phyloP scores from a whole-genome alignment of 2,797 vertebrate species.

The Falco rusticolus region DNA sequence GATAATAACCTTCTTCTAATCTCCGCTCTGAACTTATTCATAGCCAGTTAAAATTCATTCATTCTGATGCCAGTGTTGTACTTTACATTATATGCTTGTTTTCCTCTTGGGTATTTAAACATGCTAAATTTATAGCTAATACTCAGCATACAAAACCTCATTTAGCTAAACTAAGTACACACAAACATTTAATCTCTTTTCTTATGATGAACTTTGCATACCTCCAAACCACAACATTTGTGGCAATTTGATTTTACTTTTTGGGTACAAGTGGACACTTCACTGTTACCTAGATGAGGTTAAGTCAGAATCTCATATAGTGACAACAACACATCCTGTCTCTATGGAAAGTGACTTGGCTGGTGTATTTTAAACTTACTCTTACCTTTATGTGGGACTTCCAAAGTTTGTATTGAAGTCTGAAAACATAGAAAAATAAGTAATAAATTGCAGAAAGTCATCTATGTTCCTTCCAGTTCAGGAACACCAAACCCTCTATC shows the following conservation, averaged over 20 bases:
- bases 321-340: not conserved
- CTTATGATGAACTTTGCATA: not conserved
- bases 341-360: not conserved
- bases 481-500: not conserved
- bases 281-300: not conserved
- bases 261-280: not conserved
- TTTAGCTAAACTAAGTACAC: not conserved
- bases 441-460: not conserved
- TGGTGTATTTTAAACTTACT: not conserved
- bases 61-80: slow-evolving; percentile 2
- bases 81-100: not conserved
- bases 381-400: not conserved
- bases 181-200: not conserved
- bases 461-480: not conserved
- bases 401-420: not conserved
- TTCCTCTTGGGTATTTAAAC: slow-evolving; percentile 24
- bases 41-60: not conserved
- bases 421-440: not conserved
- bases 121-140: not conserved
- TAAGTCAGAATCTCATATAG: not conserved
- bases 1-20: not conserved
- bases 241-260: not conserved
- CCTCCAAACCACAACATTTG: not conserved
- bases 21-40: not conserved
- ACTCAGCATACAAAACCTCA: not conserved